phyloP scores from a whole-genome alignment of 2,113 vertebrate genomes.

The Lagopus leucura region DNA sequence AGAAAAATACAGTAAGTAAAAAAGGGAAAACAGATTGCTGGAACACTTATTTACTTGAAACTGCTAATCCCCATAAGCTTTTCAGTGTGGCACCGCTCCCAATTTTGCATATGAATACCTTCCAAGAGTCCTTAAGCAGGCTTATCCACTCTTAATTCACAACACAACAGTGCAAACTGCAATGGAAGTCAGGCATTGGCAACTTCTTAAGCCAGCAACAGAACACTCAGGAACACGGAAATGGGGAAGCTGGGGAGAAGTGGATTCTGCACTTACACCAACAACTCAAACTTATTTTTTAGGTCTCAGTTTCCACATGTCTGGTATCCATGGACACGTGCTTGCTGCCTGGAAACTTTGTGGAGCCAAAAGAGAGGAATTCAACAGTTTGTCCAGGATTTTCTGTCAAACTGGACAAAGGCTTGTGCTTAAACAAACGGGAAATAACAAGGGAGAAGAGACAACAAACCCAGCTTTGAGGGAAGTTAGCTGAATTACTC shows the following conservation, averaged over 20 bases:
- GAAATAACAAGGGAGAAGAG: background rate
- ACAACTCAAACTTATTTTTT: background rate
- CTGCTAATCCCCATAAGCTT: background rate
- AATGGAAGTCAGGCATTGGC: background rate
- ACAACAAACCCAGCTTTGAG: background rate
- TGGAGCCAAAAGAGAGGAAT: background rate
- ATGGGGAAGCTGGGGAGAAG: background rate
- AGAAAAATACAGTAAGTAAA: slow-evolving; percentile 74
- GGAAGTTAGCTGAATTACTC: background rate
- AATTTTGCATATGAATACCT: background rate
- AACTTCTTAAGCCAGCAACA: background rate
- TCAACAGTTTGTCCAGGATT: background rate
- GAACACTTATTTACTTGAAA: background rate
- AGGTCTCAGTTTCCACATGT: background rate
- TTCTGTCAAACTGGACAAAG: slow-evolving; percentile 4
- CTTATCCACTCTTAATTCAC: background rate
- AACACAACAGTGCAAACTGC: background rate
- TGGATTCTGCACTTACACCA: background rate
- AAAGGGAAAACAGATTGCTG: slow-evolving; percentile 5
- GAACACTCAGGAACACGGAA: background rate
- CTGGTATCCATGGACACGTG: slow-evolving; percentile 45
- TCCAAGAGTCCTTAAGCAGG: background rate
- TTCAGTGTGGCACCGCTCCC: background rate
- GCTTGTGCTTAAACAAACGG: background rate
- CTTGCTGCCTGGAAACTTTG: slow-evolving; percentile 40